These are phyloP conservation scores for Hydrozoanthus gracilis DNA, from an alignment of 92 coral and sea anemone species.

Conservation along the genomic window DNA sequence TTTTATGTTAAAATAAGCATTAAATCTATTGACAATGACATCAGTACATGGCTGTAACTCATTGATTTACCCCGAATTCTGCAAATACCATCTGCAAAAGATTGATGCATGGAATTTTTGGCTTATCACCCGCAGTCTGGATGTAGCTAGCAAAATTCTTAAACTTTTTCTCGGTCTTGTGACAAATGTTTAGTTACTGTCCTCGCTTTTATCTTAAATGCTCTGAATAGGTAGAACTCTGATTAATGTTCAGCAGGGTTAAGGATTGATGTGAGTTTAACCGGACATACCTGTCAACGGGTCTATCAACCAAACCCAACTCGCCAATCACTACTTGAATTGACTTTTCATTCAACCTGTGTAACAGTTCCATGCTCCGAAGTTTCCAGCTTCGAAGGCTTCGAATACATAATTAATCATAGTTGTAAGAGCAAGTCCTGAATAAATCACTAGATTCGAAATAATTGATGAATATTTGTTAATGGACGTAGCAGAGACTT, in stretches of 20 bases:
- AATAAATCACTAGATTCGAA: not conserved
- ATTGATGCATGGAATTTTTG: not conserved
- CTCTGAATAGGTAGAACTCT: slow-evolving; percentile 10
- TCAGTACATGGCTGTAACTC: not conserved
- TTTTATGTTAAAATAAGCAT: not conserved
- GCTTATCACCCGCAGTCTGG: not conserved
- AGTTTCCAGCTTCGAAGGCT: not conserved
- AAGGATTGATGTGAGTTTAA: slow-evolving; percentile 1
- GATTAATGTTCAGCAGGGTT: slow-evolving; percentile 28
- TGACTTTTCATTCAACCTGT: not conserved
- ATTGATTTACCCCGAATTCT: not conserved
- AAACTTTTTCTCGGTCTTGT: not conserved
- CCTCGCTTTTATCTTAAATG: slow-evolving; percentile 1
- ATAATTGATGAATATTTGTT: not conserved
- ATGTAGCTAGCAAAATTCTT: not conserved
- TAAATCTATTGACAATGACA: not conserved
- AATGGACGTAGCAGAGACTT: slow-evolving; percentile 3
- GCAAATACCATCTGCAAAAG: not conserved
- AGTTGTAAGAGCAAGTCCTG: not conserved
- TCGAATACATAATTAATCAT: slow-evolving; percentile 15
- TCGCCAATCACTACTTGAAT: slow-evolving; percentile 21
- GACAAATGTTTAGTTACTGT: slow-evolving; percentile 1
- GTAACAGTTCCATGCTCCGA: not conserved
- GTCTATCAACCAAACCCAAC: not conserved
- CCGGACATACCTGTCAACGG: slow-evolving; percentile 43